Base-by-base conservation (phyloP, 2,888 invertebrate genomes). In the Eupeodes latifasciatus region DNA sequence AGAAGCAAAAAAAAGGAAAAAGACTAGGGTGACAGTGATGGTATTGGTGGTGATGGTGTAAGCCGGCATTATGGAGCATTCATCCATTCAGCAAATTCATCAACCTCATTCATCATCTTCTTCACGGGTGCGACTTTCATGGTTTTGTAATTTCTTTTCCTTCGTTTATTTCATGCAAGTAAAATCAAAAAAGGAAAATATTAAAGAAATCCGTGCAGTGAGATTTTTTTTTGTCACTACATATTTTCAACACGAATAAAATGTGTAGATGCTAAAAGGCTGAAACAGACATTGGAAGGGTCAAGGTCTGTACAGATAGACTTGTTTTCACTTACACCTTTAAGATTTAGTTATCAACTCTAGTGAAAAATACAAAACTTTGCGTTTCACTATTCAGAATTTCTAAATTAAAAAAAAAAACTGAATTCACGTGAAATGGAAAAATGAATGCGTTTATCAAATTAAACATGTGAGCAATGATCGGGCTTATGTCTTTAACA, bases 51-150 rank as follows among this genome's bases (percentile, higher is more conserved):
- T 14, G 49, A 27, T 27, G 27, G 27, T 27, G 14, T 66, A 19
- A 16, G 44, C 7, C 19, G 14, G 6, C 10, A 16, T 16, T 6
- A 62, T 62, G 6, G n/a, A 16, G 40, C 11, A 62, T 62, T 62
- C 44, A 69, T 64, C 74, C 57, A 84, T 81, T 88, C 84, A 83
- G 53, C 80, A 49, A 81, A 84, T 84, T 64, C 77, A 77, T 75
- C 81, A 81, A 71, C 77, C 62, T 78, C 81, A 71, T 81, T 84
- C 88, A 85, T 84, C 85, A 84, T 84, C 88, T 81, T 88, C 62
- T 49, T 81, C 66, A 75, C 57, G 71, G 81, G 85, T 81, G 78
- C 78, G 74, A 85, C 78, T 85, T 84, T 85, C 53, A 78, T 51
- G 81, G 84, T 49, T 71, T 61, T 67, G 72, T 77, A 81, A 67